A percentile compares a stretch with the other conserved stretches of the same genome.
Evolutionary conservation across 2,113 vertebrate genomes (phyloP).

Genomic region (Theristicus caerulescens): DNA sequence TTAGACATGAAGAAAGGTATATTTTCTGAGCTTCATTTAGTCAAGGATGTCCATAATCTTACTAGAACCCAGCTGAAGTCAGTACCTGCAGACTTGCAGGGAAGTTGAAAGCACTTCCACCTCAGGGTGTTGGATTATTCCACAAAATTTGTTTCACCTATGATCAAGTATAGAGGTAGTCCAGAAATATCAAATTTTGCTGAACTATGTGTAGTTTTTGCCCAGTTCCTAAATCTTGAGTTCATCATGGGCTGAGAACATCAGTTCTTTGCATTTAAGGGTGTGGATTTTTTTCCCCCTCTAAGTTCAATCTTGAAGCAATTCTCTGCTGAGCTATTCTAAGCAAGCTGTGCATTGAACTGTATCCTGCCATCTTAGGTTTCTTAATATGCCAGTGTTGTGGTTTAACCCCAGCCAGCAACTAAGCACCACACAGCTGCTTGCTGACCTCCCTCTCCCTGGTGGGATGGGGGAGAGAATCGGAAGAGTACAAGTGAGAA

Average conservation of each 20-base stretch:
- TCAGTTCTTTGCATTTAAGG: not conserved
- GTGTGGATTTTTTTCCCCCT: fast-evolving
- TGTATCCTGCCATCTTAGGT: not conserved
- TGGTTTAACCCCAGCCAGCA: too few species aligned
- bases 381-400: not conserved
- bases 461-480: too few species aligned
- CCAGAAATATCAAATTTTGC: not conserved
- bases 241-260: not conserved
- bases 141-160: not conserved
- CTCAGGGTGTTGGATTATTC: not conserved
- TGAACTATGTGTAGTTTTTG: not conserved
- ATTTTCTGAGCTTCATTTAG: not conserved
- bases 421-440: too few species aligned
- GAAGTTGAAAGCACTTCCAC: not conserved
- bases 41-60: not conserved
- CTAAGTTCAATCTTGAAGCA: not conserved
- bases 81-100: not conserved
- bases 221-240: not conserved
- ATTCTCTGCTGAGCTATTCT: not conserved
- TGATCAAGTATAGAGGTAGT: not conserved
- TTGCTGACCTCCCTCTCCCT: too few species aligned
- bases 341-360: not conserved
- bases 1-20: not conserved
- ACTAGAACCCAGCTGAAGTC: not conserved
- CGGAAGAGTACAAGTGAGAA: too few species aligned